phyloP scores from a whole-genome alignment of 2,113 vertebrate species.

The mouse (Mus musculus) region GRCm39 chr5:120809001-120809500 shows the following conservation, averaged over 20 bases:
- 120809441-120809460: not conserved
- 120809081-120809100: no score
- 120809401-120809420: not conserved
- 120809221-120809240: not conserved
- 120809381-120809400: not conserved
- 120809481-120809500: not conserved
- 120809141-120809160: not conserved
- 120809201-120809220: not conserved
- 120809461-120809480: not conserved
- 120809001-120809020: conserved; percentile 70
- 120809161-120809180: not conserved
- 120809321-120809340: not conserved
- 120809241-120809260: not conserved
- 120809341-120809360: not conserved
- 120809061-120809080: not conserved
- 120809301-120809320: not conserved
- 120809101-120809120: not conserved
- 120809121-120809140: not conserved
- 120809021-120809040: not conserved
- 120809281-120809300: no score
- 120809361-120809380: not conserved
- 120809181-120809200: not conserved
- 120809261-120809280: not conserved
- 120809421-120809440: not conserved
- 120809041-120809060: not conserved